Base-by-base conservation (phyloP, 2,113 vertebrate species). In the Bos taurus region DNA sequence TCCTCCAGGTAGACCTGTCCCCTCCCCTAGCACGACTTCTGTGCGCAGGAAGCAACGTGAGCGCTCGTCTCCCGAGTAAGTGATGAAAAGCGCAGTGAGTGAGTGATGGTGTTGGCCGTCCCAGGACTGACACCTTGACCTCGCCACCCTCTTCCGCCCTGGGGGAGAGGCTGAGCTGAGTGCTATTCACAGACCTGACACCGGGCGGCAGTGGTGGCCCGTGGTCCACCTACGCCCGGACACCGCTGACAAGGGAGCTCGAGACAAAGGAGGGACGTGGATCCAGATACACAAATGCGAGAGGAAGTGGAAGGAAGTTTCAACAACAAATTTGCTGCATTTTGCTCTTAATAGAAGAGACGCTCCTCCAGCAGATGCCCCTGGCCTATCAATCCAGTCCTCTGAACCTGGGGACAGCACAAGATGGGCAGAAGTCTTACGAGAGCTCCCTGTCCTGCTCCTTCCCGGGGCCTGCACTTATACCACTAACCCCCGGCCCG, bases 151-250 rank as follows among this genome's bases (percentile, higher is more conserved):
- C 62, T 62, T 7, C n/a, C 1, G 28, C 62, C 14, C 14, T 3
- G 1, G 28, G 36, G 57, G 48, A 21, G n/a, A 33, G 0, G 28
- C 33, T 43, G 10, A 19, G 25, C 43, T 43, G 59, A 17, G 7
- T 90, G 97, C 57, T 81, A 92, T 84, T 50, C 93, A 59, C 95
- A 89, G 91, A 87, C 4, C 36, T 0, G 7, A 40, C 98, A 97
- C 98, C 83, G 60, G 98, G 96, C 95, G 98, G 98, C 97, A 96
- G 97, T 88, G 91, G 93, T 96, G 86, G 40, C 56, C 52, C 80
- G 3, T 3, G 12, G 93, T 96, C 90, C 52, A 71, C 64, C 82
- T 54, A 71, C 74, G 83, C 56, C 89, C 43, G 28, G 40, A 3
- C 84, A 14, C 84, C 5, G 33, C 50, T 21, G 33, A 62, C 21